Conservation (phyloP, 2,113 vertebrate species). For the Loxodonta africana region DNA sequence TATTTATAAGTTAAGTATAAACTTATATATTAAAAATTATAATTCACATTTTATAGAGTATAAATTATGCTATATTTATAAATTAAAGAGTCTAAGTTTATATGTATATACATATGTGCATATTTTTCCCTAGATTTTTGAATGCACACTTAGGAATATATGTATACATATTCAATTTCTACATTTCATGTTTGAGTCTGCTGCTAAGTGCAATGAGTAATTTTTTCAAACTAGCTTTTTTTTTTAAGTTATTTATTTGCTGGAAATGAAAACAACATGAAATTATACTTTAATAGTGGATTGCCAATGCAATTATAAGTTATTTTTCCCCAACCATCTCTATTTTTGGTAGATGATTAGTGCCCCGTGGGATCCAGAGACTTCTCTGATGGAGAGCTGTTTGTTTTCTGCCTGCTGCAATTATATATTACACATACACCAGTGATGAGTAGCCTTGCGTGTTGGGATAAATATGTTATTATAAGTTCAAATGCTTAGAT, state of each 20-base stretch:
- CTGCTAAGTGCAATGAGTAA: slow-evolving; percentile 76
- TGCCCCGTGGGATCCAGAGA: slow-evolving; percentile 83
- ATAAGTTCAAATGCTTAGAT: slow-evolving; percentile 87
- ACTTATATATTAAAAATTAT: slow-evolving; percentile 63
- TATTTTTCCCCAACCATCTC: slow-evolving; percentile 85
- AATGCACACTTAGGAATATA: slow-evolving; percentile 70
- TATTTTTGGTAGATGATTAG: slow-evolving; percentile 87
- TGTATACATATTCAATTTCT: slow-evolving; percentile 73
- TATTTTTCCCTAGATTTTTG: slow-evolving; percentile 62
- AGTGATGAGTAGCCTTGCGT: slow-evolving; percentile 85
- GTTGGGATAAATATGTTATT: slow-evolving; percentile 87
- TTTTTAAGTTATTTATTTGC: slow-evolving; percentile 80
- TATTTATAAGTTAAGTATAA: slow-evolving; percentile 38
- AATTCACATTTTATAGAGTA: slow-evolving; percentile 63
- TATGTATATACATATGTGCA: slow-evolving; percentile 48
- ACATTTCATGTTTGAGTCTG: slow-evolving; percentile 79
- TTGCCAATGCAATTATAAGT: slow-evolving; percentile 87
- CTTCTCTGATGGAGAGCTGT: slow-evolving; percentile 85
- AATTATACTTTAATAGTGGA: slow-evolving; percentile 86
- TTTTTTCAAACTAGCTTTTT: slow-evolving; percentile 84
- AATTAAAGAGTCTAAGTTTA: slow-evolving; percentile 59
- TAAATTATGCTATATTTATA: slow-evolving; percentile 66
- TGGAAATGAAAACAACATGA: slow-evolving; percentile 85
- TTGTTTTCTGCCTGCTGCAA: slow-evolving; percentile 84
- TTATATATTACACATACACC: slow-evolving; percentile 82